Base-by-base conservation (phyloP, 1,140 invertebrate species). In the Contarinia nasturtii region DNA sequence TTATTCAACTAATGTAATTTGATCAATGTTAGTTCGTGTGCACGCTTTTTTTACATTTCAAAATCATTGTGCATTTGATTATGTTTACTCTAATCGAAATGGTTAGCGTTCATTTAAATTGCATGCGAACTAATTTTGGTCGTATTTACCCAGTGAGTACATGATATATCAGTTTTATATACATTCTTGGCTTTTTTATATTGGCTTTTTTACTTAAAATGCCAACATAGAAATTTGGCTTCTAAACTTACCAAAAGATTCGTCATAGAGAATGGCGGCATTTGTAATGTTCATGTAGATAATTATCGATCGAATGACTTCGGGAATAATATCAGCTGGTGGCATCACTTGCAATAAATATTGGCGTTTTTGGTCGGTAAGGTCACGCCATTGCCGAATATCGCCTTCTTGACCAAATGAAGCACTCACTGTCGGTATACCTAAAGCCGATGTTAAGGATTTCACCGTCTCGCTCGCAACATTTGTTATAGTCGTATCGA, bases 231-330 rank as follows among this genome's bases (percentile, higher is more conserved):
- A n/a, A n/a, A n/a, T n/a, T 10, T 27, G 27, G 21, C n/a, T 44
- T 27, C n/a, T n/a, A n/a, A n/a, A 19, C 64, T 65, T 68, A 86
- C 82, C 79, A 56, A 91, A 92, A 19, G 78, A 77, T 11, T 81
- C 72, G 55, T 94, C 88, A 60, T 88, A 92, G 7, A 94, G 69
- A 40, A 94, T 83, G 2, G 85, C 90, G 17, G 89, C 86, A 64
- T 89, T 90, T 14, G 81, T 88, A 41, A 92, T 84, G 54, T 90
- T 87, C 63, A 90, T 79, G 21, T 74, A 68, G 2, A 72, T 69
- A 2, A 87, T 81, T 48, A 93, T 77, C 41, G 83, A 80, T 42
- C 86, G 68, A 0, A 94, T 73, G 4, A 79, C 74, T 59, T 89
- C 82, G 0, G 86, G 79, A 47, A 89, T 75, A 10, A 89, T 67